Evolutionary conservation across 2,797 vertebrate genomes (phyloP), one percentile per base, ranked within the genome.

Genomic region (Lophura swinhoii): DNA sequence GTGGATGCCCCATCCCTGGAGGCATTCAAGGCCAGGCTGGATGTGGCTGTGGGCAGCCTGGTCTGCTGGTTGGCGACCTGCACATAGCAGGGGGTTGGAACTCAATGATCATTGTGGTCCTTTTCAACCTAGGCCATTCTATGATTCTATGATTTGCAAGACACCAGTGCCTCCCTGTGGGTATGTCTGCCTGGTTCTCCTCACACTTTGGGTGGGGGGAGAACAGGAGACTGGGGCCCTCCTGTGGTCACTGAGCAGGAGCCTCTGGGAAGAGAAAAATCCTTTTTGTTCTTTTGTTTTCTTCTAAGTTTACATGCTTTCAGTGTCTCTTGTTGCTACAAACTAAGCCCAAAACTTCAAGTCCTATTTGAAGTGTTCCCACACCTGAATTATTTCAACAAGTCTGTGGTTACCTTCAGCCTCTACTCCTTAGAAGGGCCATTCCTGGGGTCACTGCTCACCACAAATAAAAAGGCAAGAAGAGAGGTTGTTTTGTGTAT

Each of bases 391-490:
- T 21, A 62, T 4, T 71, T 56, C 48, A 67, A 0, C 7, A 63
- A 35, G 5, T 37, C 39, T 37, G 23, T 14, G 5, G 9, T 10
- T 15, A 12, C 8, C 15, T 72, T 66, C 43, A 63, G 7, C 7
- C 15, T 87, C 35, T 73, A 44, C 9, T 73, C 11, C 24, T 60
- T 20, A 12, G 15, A 11, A 29, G 85, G 35, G 24, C 28, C 3
- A 5, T 37, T 4, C 10, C 63, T 0, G 0, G 0, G 7, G 39
- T 62, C 35, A 3, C 23, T 68, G 20, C 9, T 48, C n/a, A 60
- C 18, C 3, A 3, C 18, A 29, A 6, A 33, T 41, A 64, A 31
- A 77, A 66, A 17, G 10, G 2, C 15, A 41, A 73, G 26, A 63
- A 73, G 26, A 63, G 14, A 64, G 20, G 28, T 22, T 68, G 39